These are phyloP conservation scores for Melanostoma scalare DNA, from an alignment of 2,888 invertebrate species.

Conservation along the genomic window DNA sequence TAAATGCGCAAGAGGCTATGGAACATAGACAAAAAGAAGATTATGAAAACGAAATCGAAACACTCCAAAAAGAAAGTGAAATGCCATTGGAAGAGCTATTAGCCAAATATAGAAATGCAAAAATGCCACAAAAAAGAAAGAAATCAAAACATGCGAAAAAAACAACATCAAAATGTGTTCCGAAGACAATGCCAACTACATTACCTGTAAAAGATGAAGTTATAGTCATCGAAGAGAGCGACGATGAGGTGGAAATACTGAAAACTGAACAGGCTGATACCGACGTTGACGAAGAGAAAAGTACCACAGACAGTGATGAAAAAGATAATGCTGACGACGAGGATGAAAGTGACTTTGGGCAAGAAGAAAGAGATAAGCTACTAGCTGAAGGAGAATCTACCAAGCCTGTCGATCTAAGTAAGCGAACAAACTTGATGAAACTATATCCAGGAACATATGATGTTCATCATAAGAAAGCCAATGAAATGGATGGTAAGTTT, in stretches of 20 bases:
- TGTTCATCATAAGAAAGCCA: conserved; percentile 78
- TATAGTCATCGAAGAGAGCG: conserved; percentile 64
- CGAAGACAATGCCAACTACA: background rate
- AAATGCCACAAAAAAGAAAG: conserved; percentile 51
- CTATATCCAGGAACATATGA: conserved; percentile 82
- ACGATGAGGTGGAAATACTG: conserved; percentile 51
- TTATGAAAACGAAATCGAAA: conserved; percentile 93
- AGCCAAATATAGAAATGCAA: conserved; percentile 89
- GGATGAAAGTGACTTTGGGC: conserved; percentile 36
- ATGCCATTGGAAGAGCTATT: conserved; percentile 97
- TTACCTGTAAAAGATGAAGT: conserved; percentile 36
- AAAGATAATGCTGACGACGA: conserved; percentile 78
- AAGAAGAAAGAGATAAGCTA: conserved; percentile 70
- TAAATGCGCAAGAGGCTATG: conserved; percentile 98
- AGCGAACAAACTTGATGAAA: conserved; percentile 84
- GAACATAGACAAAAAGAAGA: conserved; percentile 93
- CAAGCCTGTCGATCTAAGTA: conserved; percentile 54
- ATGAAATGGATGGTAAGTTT: conserved; percentile 87
- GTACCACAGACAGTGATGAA: conserved; percentile 1
- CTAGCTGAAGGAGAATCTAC: conserved; percentile 79
- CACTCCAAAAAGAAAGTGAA: conserved; percentile 94
- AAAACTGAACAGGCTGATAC: conserved; percentile 43
- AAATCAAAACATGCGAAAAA: conserved; percentile 25
- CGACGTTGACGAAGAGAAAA: conserved; percentile 30
- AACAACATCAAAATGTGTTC: conserved; percentile 40